phyloP scores from a whole-genome alignment of 2,888 invertebrate genomes.

The Scaptomyza cyrtandrae region DNA sequence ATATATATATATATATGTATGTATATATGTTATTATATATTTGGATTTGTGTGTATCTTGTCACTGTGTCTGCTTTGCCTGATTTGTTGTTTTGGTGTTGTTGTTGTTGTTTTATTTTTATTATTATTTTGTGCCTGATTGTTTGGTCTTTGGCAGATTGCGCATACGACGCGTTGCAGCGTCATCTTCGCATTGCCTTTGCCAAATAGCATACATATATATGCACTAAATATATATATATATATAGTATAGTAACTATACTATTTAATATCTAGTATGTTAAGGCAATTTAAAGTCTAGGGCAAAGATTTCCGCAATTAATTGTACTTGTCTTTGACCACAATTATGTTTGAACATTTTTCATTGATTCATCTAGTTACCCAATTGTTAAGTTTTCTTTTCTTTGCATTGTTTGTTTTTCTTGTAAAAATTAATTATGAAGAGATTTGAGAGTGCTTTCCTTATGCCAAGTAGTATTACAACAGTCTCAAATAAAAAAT shows the following conservation, averaged over 20 bases:
- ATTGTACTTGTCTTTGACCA: constrained; percentile 5
- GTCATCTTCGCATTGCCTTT: constrained; percentile 38
- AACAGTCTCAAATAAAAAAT: background rate
- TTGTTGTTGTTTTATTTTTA: no score
- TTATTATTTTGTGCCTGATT: constrained; percentile 29
- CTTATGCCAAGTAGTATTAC: background rate
- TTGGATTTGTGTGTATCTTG: constrained; percentile 3
- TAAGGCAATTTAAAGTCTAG: constrained; percentile 16
- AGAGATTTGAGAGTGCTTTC: background rate
- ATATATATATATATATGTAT: constrained; percentile 10
- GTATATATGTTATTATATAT: background rate
- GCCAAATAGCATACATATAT: constrained; percentile 27
- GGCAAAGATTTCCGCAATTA: constrained; percentile 41
- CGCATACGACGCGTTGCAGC: constrained; percentile 57
- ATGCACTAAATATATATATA: constrained; percentile 2
- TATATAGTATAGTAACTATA: background rate
- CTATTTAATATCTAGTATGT: background rate
- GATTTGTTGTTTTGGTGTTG: constrained; percentile 8
- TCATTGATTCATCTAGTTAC: background rate
- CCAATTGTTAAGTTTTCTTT: background rate
- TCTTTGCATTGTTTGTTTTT: background rate
- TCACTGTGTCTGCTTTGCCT: constrained; percentile 8
- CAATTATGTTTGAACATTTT: background rate
- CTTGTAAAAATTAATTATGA: background rate
- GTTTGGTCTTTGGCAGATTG: constrained; percentile 42